These are phyloP conservation scores for Amiota mariae DNA, from an alignment of 2,888 invertebrate species.

Conservation along the genomic window DNA sequence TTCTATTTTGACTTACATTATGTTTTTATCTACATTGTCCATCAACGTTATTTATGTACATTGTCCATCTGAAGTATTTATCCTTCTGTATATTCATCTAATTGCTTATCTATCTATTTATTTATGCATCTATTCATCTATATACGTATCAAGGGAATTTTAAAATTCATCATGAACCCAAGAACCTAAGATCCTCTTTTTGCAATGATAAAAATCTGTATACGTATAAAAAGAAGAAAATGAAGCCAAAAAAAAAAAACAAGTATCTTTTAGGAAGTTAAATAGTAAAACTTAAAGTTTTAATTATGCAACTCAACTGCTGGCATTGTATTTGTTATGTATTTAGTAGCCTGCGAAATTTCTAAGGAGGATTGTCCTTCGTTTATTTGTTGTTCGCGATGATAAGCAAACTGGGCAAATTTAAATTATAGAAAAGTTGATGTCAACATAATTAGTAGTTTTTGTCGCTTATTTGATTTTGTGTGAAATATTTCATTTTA, in stretches of 20 bases:
- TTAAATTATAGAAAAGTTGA: constrained; percentile 53
- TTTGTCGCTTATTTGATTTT: constrained; percentile 42
- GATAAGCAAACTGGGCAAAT: constrained; percentile 24
- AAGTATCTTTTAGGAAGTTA: constrained; percentile 52
- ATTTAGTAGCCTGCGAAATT: constrained; percentile 19
- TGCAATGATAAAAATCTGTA: too few relatives aligned
- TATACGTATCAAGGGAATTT: too few relatives aligned
- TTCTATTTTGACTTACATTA: too few relatives aligned
- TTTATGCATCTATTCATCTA: too few relatives aligned
- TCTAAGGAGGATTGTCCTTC: constrained; percentile 26
- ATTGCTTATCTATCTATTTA: too few relatives aligned
- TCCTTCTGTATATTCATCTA: too few relatives aligned
- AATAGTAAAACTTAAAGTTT: constrained; percentile 65
- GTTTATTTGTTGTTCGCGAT: background rate
- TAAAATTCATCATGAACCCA: too few relatives aligned
- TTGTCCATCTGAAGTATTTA: too few relatives aligned
- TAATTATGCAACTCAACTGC: constrained; percentile 66
- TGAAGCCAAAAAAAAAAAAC: background rate
- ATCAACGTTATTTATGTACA: too few relatives aligned
- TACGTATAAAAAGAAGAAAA: background rate
- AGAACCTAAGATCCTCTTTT: too few relatives aligned
- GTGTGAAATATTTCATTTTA: background rate
- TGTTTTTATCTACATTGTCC: too few relatives aligned
- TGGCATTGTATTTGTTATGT: constrained; percentile 33
- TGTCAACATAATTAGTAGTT: constrained; percentile 65